These are phyloP conservation scores for Porites lutea DNA, from an alignment of 64 coral and sea anemone species.

Conservation along the genomic window DNA sequence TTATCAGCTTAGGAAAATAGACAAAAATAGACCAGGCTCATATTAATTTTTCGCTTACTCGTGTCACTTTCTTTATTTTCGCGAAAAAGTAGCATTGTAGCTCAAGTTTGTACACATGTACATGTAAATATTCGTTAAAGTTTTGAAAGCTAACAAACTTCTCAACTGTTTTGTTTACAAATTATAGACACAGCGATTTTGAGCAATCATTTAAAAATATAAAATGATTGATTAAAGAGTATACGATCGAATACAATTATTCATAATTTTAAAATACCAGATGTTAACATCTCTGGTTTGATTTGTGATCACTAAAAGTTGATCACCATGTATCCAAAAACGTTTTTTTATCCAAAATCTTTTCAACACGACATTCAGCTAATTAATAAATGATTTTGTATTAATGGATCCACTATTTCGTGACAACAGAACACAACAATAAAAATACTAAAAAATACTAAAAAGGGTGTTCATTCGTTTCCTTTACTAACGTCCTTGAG, in stretches of 20 bases:
- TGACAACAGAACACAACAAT: slow-evolving; percentile 30
- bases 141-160: slow-evolving; percentile 2
- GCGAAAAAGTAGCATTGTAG: too few species aligned
- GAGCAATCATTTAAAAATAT: neutral
- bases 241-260: too few species aligned
- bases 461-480: neutral
- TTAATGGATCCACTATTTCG: slow-evolving; percentile 9
- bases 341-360: too few species aligned
- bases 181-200: neutral
- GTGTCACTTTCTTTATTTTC: slow-evolving; percentile 8
- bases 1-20: slow-evolving; percentile 35
- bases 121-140: too few species aligned
- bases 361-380: too few species aligned
- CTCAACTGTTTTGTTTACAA: slow-evolving; percentile 27
- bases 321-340: neutral
- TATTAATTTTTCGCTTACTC: too few species aligned
- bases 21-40: neutral
- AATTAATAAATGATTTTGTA: slow-evolving; percentile 35
- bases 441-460: slow-evolving; percentile 19
- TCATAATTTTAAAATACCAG: neutral
- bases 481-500: slow-evolving; percentile 47
- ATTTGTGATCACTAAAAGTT: neutral
- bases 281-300: neutral
- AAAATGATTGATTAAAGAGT: too few species aligned
- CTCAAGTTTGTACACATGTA: too few species aligned